Base-by-base conservation (phyloP, 2,113 vertebrate genomes). In the Pampusana beccarii region DNA sequence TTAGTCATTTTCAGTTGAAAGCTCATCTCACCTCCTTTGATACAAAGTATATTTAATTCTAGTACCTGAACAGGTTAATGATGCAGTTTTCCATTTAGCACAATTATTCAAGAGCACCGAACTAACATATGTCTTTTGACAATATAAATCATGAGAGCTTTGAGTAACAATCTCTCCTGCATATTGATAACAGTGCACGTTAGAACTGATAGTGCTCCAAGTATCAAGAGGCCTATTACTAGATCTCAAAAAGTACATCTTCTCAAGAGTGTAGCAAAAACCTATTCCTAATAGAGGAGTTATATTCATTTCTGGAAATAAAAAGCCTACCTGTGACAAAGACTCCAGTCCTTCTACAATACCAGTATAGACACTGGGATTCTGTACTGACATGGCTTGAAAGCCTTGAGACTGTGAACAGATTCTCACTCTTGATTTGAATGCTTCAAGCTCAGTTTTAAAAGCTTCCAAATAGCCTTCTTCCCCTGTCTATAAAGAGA, bases 391-490 rank as follows among this genome's bases (percentile, higher is more conserved):
- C 33, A 80, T 26, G 54, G 95, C 92, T 28, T 98, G 98, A 81
- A 97, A 95, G 51, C 87, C 94, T 48, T 98, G 94, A 96, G 97
- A 96, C 90, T 98, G 86, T 88, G 98, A 95, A 85, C 98, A 98
- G 79, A 98, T 98, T 96, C 97, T 98, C 71, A 99, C 98, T 98
- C 98, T 98, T 93, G 97, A 97, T 97, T 99, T 99, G 94, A 99
- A 99, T 97, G 98, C 98, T 97, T 99, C 98, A 20, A 99, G 98
- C 97, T 99, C 99, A 88, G 98, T 97, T 91, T 98, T 98, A 98
- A 99, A 99, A 96, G 99, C 98, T 94, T 99, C 99, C 93, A 99
- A 97, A 96, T 99, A 99, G 81, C 99, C 98, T 80, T 98, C 84
- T 92, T 92, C 98, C 69, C 98, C 98, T 74, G 98, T 98, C 99